Conservation (phyloP, 2,113 vertebrate genomes). For the Mobula hypostoma region DNA sequence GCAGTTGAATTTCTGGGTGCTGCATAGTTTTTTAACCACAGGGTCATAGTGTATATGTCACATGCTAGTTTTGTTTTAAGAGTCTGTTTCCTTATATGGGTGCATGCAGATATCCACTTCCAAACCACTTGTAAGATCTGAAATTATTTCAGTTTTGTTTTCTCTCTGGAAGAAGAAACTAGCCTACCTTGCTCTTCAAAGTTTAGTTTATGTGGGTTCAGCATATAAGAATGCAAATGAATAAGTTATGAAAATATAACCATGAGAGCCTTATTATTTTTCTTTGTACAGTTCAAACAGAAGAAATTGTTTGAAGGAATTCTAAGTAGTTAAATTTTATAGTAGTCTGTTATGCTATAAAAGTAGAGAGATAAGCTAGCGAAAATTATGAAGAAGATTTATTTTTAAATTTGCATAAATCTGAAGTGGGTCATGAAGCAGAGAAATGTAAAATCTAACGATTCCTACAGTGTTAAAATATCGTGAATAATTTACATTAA, state of each 20-base stretch:
- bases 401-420: background rate
- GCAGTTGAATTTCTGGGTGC: background rate
- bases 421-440: background rate
- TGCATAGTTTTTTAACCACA: background rate
- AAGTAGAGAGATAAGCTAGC: background rate
- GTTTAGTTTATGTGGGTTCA: background rate
- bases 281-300: background rate
- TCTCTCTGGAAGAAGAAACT: background rate
- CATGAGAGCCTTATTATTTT: background rate
- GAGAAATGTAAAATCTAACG: background rate
- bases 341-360: background rate
- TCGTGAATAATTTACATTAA: constrained; percentile 7
- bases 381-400: background rate
- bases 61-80: background rate
- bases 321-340: background rate
- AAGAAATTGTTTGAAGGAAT: background rate
- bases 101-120: constrained; percentile 4
- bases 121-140: background rate
- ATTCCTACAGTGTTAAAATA: constrained; percentile 19
- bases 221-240: background rate
- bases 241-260: constrained; percentile 31
- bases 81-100: background rate
- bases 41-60: background rate
- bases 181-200: background rate
- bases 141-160: constrained; percentile 19